phyloP scores from a whole-genome alignment of 2,797 vertebrate species.

The Atherinosoma microstoma region DNA sequence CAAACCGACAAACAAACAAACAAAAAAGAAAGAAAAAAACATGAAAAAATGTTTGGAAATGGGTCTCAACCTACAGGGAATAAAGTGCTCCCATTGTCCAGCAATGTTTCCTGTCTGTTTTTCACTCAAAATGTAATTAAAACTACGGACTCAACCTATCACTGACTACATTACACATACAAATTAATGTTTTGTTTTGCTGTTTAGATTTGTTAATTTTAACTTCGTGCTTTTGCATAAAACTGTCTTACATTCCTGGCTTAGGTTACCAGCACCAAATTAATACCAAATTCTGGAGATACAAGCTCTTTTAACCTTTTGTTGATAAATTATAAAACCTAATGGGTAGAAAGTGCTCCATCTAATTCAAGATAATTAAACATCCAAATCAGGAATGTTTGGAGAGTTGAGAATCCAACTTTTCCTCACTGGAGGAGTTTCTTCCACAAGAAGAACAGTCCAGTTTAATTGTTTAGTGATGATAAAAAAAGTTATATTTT shows the following conservation, averaged over 20 bases:
- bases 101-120: constrained; percentile 51
- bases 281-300: background rate
- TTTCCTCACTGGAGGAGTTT: background rate
- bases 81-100: constrained; percentile 55
- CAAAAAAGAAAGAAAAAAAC: background rate
- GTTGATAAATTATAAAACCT: constrained; percentile 6
- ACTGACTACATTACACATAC: background rate
- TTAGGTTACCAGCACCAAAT: fast-evolving
- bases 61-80: background rate
- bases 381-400: background rate
- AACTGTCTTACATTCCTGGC: fast-evolving
- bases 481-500: background rate
- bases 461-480: background rate
- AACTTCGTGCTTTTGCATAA: background rate
- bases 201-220: background rate
- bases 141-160: constrained; percentile 6
- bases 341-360: constrained; percentile 40
- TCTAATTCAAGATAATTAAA: background rate
- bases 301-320: background rate
- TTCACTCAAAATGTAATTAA: constrained; percentile 4
- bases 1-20: background rate
- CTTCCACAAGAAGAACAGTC: background rate
- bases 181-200: fast-evolving
- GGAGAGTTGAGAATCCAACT: background rate
- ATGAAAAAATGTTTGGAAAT: background rate